These are phyloP conservation scores for Hirundichthys speculiger DNA, from an alignment of 2,113 vertebrate species.

Conservation along the genomic window DNA sequence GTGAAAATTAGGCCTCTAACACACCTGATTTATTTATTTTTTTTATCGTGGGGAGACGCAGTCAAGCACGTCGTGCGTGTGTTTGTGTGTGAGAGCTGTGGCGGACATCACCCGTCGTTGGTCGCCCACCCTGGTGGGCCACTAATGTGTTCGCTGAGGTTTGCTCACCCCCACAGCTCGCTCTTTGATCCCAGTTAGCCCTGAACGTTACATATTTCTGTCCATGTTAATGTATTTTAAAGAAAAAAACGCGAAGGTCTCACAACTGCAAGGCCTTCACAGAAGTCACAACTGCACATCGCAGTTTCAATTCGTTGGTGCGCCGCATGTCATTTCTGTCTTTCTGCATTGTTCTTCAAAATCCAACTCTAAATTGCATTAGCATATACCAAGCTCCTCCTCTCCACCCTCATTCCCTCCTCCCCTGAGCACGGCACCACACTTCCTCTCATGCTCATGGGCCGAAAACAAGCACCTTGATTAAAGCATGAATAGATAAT, in stretches of 20 bases:
- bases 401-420: constrained; percentile 17
- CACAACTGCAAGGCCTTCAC: constrained; percentile 15
- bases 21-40: constrained; percentile 65
- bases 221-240: not conserved
- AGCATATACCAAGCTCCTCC: constrained; percentile 76
- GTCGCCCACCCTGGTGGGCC: constrained; percentile 46
- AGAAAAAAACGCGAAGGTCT: not conserved
- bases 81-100: constrained; percentile 29
- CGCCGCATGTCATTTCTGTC: constrained; percentile 46
- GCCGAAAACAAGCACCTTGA: constrained; percentile 85
- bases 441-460: constrained; percentile 74
- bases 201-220: constrained; percentile 15
- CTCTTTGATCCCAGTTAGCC: constrained; percentile 31
- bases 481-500: constrained; percentile 84
- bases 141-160: constrained; percentile 51
- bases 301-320: constrained; percentile 4
- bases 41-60: constrained; percentile 65
- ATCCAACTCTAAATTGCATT: constrained; percentile 77
- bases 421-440: constrained; percentile 31
- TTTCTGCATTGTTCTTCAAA: constrained; percentile 72
- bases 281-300: not conserved
- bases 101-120: constrained; percentile 62
- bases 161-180: constrained; percentile 37
- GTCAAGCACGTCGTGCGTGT: constrained; percentile 12
- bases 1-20: constrained; percentile 72